phyloP scores from a whole-genome alignment of 2,113 vertebrate genomes.

The Pygoscelis adeliae region DNA sequence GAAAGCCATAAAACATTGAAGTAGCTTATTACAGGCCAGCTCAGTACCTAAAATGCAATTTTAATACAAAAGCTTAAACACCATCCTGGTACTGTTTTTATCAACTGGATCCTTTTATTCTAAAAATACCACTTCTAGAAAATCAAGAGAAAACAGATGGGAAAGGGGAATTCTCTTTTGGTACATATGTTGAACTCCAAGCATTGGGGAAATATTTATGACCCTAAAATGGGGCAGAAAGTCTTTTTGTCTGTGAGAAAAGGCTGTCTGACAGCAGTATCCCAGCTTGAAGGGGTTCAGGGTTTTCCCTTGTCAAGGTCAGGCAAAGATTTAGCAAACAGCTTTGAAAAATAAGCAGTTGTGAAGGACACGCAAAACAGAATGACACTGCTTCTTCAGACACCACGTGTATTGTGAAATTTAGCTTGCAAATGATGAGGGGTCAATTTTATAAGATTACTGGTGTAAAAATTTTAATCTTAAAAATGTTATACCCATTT shows the following conservation, averaged over 20 bases:
- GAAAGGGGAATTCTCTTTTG: background rate
- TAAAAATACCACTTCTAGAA: background rate
- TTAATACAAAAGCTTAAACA: background rate
- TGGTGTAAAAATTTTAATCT: background rate
- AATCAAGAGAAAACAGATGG: background rate
- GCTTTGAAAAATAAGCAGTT: background rate
- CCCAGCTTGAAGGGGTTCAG: background rate
- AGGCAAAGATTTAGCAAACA: background rate
- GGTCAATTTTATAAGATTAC: background rate
- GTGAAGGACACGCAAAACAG: background rate
- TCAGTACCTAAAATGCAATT: background rate
- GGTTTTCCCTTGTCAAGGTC: background rate
- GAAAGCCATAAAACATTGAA: background rate
- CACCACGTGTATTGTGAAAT: background rate
- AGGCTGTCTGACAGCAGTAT: background rate
- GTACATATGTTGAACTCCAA: background rate
- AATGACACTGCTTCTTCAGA: background rate
- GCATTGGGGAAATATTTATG: background rate
- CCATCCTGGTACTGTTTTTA: background rate
- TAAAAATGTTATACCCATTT: background rate
- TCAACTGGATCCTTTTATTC: background rate
- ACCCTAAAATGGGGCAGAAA: background rate
- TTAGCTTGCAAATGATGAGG: background rate
- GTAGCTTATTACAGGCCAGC: background rate
- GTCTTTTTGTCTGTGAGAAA: background rate